Conservation (phyloP, 2,797 vertebrate species). For the Fistularia tabacaria region DNA sequence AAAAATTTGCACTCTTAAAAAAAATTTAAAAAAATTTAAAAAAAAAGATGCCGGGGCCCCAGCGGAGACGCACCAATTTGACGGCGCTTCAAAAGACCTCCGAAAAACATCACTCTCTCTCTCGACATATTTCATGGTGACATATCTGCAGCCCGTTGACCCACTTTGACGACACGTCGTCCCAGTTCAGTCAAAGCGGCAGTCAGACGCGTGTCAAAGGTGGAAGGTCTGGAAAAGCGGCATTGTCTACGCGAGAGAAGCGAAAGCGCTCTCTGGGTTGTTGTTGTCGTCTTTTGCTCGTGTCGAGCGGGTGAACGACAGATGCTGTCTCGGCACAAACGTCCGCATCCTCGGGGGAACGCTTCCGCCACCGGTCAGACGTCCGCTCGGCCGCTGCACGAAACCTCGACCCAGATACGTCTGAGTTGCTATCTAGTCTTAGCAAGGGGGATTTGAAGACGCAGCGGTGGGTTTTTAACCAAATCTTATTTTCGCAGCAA, state of each 20-base stretch:
- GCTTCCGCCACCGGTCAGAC: too few relatives aligned
- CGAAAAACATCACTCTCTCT: conserved; percentile 25
- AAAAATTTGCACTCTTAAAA: conserved; percentile 50
- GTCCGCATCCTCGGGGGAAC: too few relatives aligned
- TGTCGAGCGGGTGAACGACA: conserved; percentile 44
- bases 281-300: conserved; percentile 21
- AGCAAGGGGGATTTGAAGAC: too few relatives aligned
- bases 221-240: conserved; percentile 43
- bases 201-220: conserved; percentile 43
- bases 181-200: conserved; percentile 20
- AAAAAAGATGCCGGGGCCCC: conserved; percentile 45
- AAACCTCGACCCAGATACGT: too few relatives aligned
- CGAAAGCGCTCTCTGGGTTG: conserved; percentile 29
- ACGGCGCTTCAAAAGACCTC: conserved; percentile 42
- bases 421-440: too few relatives aligned
- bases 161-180: conserved; percentile 31
- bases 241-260: conserved; percentile 16
- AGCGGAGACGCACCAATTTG: conserved; percentile 39
- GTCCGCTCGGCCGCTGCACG: too few relatives aligned
- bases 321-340: conserved; percentile 27
- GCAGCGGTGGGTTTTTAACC: too few relatives aligned
- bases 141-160: conserved; percentile 17
- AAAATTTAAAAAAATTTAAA: conserved; percentile 42
- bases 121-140: too few relatives aligned
- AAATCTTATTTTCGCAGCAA: too few relatives aligned